Evolutionary conservation across 1,140 invertebrate genomes (phyloP), one percentile per base, ranked within the genome.

Genomic region (Planococcus citri): DNA sequence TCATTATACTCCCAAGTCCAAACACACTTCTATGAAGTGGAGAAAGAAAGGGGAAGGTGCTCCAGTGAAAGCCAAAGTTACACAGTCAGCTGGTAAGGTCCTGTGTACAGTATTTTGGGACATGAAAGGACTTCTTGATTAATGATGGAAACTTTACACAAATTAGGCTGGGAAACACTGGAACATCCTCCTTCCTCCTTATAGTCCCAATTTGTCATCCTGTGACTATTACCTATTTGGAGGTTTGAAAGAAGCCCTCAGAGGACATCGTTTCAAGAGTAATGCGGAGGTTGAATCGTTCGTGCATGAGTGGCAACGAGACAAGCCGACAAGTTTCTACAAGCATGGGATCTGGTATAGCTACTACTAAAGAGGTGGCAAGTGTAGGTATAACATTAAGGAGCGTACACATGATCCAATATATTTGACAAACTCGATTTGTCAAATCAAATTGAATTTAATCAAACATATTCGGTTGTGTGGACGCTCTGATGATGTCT

Each of bases 11-110:
- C 78, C 75, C 38, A 75, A 79, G 71, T 73, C 68, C 9, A 79
- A 80, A 71, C 58, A 73, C 73, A 71, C 77, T 69, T 77, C 74
- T 33, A 77, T 75, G 73, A 74, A 78, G 74, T 78, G 75, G 76
- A 71, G 41, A 68, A 69, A 58, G 58, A 70, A 70, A 58, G 27
- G 67, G 24, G 70, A 72, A 71, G 68, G 33, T 12, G 33, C 41
- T 14, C 74, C 71, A 60, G 60, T 69, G 57, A 75, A 76, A 71
- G 70, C 69, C 37, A 74, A 74, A 72, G 69, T 70, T 10, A 33
- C 58, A 25, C 67, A 68, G 27, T 74, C 74, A 21, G 72, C 70
- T 8, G 64, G 70, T 38, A 78, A 77, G 69, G 64, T 76, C 38
- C 70, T 78, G 69, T 70, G 72, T 37, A 72, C 73, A 14, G 73